phyloP scores from a whole-genome alignment of 64 coral and sea anemone genomes.

The Pocillopora verrucosa region DNA sequence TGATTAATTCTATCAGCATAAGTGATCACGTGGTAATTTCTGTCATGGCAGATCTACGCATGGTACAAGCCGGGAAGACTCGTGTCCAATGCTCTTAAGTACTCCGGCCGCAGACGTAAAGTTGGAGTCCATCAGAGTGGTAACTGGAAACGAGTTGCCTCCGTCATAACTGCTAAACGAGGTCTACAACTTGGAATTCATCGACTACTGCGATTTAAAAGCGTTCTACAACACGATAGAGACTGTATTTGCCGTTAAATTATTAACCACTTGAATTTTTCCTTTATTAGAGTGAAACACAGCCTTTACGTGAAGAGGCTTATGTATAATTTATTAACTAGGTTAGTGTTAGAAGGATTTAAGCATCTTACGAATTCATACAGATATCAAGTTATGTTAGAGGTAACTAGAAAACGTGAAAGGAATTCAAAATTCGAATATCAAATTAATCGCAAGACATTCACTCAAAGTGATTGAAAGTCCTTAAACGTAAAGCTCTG shows the following conservation, averaged over 20 bases:
- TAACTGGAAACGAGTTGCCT: not conserved
- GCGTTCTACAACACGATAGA: not conserved
- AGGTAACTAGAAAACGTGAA: too few relatives aligned
- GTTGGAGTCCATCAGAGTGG: not conserved
- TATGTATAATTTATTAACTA: too few relatives aligned
- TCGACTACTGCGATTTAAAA: not conserved
- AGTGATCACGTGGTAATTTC: not conserved
- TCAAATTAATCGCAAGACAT: too few relatives aligned
- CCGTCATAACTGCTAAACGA: slow-evolving; percentile 2
- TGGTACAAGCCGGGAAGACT: slow-evolving; percentile 6
- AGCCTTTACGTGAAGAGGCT: too few relatives aligned
- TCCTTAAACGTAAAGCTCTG: too few relatives aligned
- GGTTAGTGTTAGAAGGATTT: too few relatives aligned
- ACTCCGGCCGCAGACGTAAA: not conserved
- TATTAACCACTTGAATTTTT: not conserved
- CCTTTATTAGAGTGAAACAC: too few relatives aligned
- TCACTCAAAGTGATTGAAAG: too few relatives aligned
- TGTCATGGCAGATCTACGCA: not conserved
- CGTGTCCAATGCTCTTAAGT: slow-evolving; percentile 6
- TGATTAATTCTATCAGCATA: too few relatives aligned
- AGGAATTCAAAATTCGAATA: too few relatives aligned
- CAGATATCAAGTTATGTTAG: too few relatives aligned
- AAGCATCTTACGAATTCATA: too few relatives aligned
- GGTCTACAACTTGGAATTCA: slow-evolving; percentile 26
- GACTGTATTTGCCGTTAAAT: slow-evolving; percentile 3